A percentile compares a stretch with the other conserved stretches of the same genome.
These are phyloP conservation scores for Streblospio benedicti DNA, from an alignment of 1,140 invertebrate genomes.

Conservation along the genomic window DNA sequence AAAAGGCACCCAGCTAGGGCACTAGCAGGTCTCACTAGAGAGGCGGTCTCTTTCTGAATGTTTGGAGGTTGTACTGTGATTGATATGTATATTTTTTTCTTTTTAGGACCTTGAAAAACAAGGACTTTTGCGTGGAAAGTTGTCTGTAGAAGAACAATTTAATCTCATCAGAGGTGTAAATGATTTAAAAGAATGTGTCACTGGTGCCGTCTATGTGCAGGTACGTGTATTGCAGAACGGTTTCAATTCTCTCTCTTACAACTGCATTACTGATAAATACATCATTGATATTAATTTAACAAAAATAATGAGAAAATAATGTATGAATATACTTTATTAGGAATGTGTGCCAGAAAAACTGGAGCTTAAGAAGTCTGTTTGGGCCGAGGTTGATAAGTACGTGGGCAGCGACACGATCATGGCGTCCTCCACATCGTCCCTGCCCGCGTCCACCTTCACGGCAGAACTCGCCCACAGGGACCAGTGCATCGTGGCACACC, in stretches of 20 bases:
- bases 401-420: conserved; percentile 51
- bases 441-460: conserved; percentile 72
- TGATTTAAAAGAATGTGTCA: conserved; percentile 43
- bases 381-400: conserved; percentile 64
- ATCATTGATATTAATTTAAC: too few species aligned
- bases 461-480: conserved; percentile 67
- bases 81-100: too few species aligned
- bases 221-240: too few species aligned
- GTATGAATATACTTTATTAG: too few species aligned
- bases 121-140: conserved; percentile 56
- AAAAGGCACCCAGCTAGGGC: too few species aligned
- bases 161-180: conserved; percentile 55
- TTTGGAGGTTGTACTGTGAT: too few species aligned
- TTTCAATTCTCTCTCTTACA: too few species aligned
- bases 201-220: conserved; percentile 62
- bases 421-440: conserved; percentile 84
- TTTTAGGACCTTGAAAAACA: conserved; percentile 61
- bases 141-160: conserved; percentile 66
- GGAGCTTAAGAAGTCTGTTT: conserved; percentile 74
- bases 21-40: too few species aligned
- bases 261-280: too few species aligned
- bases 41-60: too few species aligned
- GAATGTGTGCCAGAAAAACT: conserved; percentile 85
- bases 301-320: too few species aligned
- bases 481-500: conserved; percentile 75